A percentile compares a stretch with the other conserved stretches of the same genome.
phyloP scores from a whole-genome alignment of 2,113 vertebrate species.

The Catharus bicknelli region DNA sequence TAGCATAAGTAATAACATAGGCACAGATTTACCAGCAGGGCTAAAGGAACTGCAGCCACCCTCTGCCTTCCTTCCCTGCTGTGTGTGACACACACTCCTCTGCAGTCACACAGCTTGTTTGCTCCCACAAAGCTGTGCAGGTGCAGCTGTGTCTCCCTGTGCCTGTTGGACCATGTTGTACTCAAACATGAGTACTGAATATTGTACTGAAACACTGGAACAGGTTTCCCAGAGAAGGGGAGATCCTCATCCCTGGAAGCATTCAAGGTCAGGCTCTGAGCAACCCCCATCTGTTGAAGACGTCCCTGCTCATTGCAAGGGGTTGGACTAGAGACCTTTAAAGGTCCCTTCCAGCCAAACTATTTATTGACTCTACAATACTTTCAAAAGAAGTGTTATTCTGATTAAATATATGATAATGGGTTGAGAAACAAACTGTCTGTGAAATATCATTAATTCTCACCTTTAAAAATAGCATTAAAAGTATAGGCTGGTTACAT shows the following conservation, averaged over 20 bases:
- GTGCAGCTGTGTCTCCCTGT: background rate
- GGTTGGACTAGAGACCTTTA: background rate
- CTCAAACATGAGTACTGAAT: no score
- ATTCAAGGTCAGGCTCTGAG: background rate
- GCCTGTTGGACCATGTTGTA: background rate
- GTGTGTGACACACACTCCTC: background rate
- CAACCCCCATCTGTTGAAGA: background rate
- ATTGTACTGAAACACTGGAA: background rate
- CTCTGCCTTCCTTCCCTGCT: background rate
- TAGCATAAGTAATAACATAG: background rate
- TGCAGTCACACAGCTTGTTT: rapidly evolving
- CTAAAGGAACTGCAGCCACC: background rate
- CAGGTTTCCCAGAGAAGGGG: background rate
- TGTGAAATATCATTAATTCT: background rate
- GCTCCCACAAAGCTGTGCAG: background rate
- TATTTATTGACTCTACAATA: background rate
- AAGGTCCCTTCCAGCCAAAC: background rate
- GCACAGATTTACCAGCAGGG: background rate
- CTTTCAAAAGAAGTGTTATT: background rate
- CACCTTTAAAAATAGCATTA: background rate
- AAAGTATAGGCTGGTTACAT: background rate
- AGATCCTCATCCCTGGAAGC: background rate
- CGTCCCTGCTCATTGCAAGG: background rate
- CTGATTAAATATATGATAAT: background rate
- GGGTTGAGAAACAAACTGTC: background rate